These are phyloP conservation scores for Karalla daura DNA, from an alignment of 2,797 vertebrate species.

Conservation along the genomic window DNA sequence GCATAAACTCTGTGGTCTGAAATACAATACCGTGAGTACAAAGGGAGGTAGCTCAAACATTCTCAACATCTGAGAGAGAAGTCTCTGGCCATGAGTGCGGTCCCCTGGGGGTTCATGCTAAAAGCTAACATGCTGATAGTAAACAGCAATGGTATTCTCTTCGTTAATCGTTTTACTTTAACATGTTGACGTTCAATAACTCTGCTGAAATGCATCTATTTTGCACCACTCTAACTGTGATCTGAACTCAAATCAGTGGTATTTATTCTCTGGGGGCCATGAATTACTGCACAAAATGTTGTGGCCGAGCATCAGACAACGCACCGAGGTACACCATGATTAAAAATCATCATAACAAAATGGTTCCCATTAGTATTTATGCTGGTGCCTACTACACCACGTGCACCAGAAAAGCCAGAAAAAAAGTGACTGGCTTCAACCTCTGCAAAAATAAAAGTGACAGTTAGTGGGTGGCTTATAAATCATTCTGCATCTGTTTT, in stretches of 20 bases:
- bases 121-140: slow-evolving; percentile 9
- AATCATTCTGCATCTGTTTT: slow-evolving; percentile 47
- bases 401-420: slow-evolving; percentile 4
- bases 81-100: no score
- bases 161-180: background rate
- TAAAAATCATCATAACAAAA: slow-evolving; percentile 24
- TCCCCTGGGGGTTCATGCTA: no score
- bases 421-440: slow-evolving; percentile 45
- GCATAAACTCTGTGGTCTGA: slow-evolving; percentile 47
- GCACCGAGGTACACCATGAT: no score
- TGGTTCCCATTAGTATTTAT: slow-evolving; percentile 17
- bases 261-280: background rate
- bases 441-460: slow-evolving; percentile 54
- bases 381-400: slow-evolving; percentile 17
- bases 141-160: background rate
- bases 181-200: no score
- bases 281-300: background rate
- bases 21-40: slow-evolving; percentile 45
- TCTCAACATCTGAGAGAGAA: slow-evolving; percentile 16
- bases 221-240: no score
- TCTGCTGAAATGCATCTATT: no score
- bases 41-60: slow-evolving; percentile 38
- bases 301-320: background rate
- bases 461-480: slow-evolving; percentile 67
- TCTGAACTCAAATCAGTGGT: background rate